Conservation (phyloP, 2,888 invertebrate genomes). For the Ennomos fuscantarius region DNA sequence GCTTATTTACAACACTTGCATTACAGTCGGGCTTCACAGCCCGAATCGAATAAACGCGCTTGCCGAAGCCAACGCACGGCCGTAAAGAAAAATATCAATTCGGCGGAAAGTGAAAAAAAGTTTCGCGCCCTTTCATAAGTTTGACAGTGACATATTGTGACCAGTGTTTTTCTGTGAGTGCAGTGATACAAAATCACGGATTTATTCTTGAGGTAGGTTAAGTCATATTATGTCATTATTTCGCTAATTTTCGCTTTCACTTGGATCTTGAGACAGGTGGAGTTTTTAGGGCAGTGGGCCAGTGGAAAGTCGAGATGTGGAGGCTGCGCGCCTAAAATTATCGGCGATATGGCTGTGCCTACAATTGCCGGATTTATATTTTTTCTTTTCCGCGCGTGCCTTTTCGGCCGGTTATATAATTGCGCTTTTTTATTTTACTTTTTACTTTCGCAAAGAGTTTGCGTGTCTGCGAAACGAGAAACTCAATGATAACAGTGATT, state of each 20-base stretch:
- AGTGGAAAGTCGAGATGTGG: constrained; percentile 57
- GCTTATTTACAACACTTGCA: constrained; percentile 22
- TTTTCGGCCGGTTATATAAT: no score
- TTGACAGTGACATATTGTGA: constrained; percentile 30
- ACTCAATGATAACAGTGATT: no score
- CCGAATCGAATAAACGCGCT: constrained; percentile 49
- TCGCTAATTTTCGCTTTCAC: constrained; percentile 66
- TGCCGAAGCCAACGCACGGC: constrained; percentile 12
- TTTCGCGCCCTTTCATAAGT: constrained; percentile 28
- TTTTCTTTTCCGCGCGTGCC: constrained; percentile 15
- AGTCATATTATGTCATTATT: constrained; percentile 64
- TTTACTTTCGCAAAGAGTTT: no score
- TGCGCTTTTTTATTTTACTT: no score
- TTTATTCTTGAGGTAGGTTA: constrained; percentile 50
- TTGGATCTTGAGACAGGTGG: constrained; percentile 49
- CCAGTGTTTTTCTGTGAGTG: constrained; percentile 26
- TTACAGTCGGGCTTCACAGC: constrained; percentile 53
- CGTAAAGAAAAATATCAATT: constrained; percentile 30
- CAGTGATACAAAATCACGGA: constrained; percentile 36
- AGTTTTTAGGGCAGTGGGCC: constrained; percentile 62
- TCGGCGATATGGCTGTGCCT: not conserved
- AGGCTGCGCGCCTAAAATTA: constrained; percentile 46
- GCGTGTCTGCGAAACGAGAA: no score
- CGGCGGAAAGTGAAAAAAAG: constrained; percentile 29
- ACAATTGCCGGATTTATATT: constrained; percentile 7